Conservation (phyloP, 2,797 vertebrate species). For the Lacerta bilineata region DNA sequence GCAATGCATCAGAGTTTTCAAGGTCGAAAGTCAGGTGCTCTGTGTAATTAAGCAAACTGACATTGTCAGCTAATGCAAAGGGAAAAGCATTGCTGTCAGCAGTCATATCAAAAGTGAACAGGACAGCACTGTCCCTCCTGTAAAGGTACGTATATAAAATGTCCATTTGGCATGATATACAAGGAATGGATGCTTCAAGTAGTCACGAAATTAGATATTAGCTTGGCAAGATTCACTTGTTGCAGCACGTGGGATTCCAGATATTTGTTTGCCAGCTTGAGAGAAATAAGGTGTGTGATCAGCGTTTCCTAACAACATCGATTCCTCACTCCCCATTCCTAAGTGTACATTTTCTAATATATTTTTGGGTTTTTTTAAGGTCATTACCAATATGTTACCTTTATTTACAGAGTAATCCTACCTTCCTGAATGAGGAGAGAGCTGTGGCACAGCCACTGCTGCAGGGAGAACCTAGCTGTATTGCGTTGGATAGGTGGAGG, state of each 20-base stretch:
- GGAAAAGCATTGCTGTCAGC: slow-evolving; percentile 38
- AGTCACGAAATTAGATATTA: neutral
- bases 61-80: slow-evolving; percentile 9
- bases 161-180: slow-evolving; percentile 7
- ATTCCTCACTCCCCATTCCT: neutral
- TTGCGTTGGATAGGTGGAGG: neutral
- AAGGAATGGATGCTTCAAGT: neutral
- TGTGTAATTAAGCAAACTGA: neutral
- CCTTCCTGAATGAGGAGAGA: too few relatives aligned
- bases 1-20: neutral
- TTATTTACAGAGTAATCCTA: neutral
- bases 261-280: neutral
- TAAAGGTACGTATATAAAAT: neutral
- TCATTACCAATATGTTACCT: neutral
- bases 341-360: neutral
- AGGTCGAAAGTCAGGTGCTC: neutral
- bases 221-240: neutral
- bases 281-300: neutral
- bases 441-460: neutral
- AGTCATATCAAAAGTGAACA: neutral
- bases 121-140: neutral
- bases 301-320: neutral
- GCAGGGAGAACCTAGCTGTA: neutral
- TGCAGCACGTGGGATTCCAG: neutral
- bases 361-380: neutral